Evolutionary conservation across 23 tunicate genomes (phyloP), one percentile per base, ranked within the genome.

Genomic region (Botrylloides violaceus): DNA sequence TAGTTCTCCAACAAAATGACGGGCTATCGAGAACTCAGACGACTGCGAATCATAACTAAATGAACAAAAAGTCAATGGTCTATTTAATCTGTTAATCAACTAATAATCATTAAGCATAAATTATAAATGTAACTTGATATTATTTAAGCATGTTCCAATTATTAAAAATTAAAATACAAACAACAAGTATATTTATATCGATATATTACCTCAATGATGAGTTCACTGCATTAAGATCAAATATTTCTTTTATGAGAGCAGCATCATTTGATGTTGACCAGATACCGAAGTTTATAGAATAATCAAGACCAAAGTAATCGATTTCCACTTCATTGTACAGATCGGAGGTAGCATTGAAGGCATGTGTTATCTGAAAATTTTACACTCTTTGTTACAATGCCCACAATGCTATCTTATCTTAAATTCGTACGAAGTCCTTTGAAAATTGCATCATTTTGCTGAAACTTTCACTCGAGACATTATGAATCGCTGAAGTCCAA

Each of bases 201-300:
- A 43, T 7, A 43, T 43, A 43, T 7, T 43, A 43, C 53, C 53
- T 43, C 15, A 43, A 43, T 15, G 53, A 15, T 15, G 53, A 43
- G 15, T 43, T 15, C n/a, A n/a, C n/a, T n/a, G n/a, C n/a, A n/a
- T n/a, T n/a, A n/a, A n/a, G n/a, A n/a, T n/a, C 53, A 43, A 43
- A 43, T 43, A 43, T 63, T 29, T 3, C 33, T 28, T 63, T 28
- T 3, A 63, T 28, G 26, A 33, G 3, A 27, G 26, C 70, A 15
- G 36, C 34, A 63, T 63, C 70, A 31, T 63, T 28, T 4, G n/a
- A 21, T 19, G 70, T 63, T 63, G 70, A 12, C 70, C 70, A 63
- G 4, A 63, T 63, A 3, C 70, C 70, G 35, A 63, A 63, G 29
- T 63, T 4, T 3, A 63, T 34, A 63, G 53, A 43, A 43, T 43